Conservation (phyloP, 1,140 invertebrate genomes). For the Cotesia chilonis region DNA sequence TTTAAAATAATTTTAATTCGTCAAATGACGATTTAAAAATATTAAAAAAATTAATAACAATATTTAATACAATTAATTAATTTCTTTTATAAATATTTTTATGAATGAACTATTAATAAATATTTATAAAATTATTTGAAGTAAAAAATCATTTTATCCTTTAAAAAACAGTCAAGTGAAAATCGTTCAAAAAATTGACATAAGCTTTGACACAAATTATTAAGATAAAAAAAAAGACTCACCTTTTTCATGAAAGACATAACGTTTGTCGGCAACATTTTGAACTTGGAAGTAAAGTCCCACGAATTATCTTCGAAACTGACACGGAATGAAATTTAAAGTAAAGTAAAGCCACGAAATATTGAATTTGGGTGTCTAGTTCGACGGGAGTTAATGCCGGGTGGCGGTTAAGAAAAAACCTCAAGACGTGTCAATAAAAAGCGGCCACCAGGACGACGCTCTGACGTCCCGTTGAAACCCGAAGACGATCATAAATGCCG, state of each 20-base stretch:
- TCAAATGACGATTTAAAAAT: too few relatives aligned
- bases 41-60: too few relatives aligned
- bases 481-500: constrained; percentile 21
- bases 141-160: too few relatives aligned
- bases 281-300: constrained; percentile 17
- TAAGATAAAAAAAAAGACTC: constrained; percentile 51
- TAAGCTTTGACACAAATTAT: too few relatives aligned
- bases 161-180: too few relatives aligned
- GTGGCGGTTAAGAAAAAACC: not conserved
- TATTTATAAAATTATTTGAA: too few relatives aligned
- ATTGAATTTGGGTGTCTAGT: constrained; percentile 12
- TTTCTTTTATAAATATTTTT: too few relatives aligned
- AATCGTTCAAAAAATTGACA: too few relatives aligned
- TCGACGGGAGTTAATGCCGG: not conserved
- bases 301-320: constrained; percentile 13
- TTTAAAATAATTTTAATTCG: too few relatives aligned
- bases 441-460: constrained; percentile 26
- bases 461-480: constrained; percentile 27
- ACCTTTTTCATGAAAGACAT: constrained; percentile 88
- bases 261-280: constrained; percentile 80
- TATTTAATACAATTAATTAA: too few relatives aligned
- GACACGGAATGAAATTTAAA: not conserved
- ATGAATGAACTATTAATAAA: too few relatives aligned
- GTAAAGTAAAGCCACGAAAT: not conserved
- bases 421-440: constrained; percentile 27